A percentile compares a stretch with the other conserved stretches of the same genome.
Evolutionary conservation across 2,797 vertebrate species (phyloP).

Genomic region (Sebastes matsubarae): DNA sequence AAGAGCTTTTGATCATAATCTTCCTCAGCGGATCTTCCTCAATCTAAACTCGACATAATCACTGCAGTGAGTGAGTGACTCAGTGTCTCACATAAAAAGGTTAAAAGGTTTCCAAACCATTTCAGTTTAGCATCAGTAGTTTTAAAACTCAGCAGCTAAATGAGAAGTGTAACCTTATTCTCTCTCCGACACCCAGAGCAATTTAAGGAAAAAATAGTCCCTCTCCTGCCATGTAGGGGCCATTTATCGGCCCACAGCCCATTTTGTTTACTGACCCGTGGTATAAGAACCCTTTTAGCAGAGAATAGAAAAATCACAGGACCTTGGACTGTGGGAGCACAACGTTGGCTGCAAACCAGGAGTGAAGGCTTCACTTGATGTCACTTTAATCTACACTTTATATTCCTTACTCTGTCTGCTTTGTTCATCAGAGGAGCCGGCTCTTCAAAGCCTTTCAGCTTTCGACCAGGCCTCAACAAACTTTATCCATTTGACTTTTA

Average conservation of each 20-base stretch:
- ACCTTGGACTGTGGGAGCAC: slow-evolving; percentile 31
- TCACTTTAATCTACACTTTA: slow-evolving; percentile 50
- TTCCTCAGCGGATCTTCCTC: too few relatives aligned
- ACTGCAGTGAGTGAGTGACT: background rate
- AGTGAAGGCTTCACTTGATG: slow-evolving; percentile 42
- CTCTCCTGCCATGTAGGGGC: slow-evolving; percentile 20
- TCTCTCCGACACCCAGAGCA: slow-evolving; percentile 19
- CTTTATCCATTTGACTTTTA: slow-evolving; percentile 48
- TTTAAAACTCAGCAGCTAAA: slow-evolving; percentile 44
- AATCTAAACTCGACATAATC: too few relatives aligned
- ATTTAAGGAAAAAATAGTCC: slow-evolving; percentile 35
- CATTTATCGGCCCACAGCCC: slow-evolving; percentile 38
- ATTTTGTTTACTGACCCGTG: slow-evolving; percentile 63
- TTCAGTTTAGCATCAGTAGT: slow-evolving; percentile 30
- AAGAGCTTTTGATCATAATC: background rate
- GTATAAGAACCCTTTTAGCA: slow-evolving; percentile 52
- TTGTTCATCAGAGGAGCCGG: slow-evolving; percentile 34
- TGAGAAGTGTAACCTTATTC: slow-evolving; percentile 38
- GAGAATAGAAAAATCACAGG: slow-evolving; percentile 37
- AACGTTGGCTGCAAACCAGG: slow-evolving; percentile 25
- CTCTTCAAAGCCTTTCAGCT: slow-evolving; percentile 32
- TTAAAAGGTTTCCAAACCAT: slow-evolving; percentile 23
- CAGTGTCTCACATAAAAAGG: background rate
- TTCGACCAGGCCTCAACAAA: slow-evolving; percentile 10
- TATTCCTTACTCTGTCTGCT: slow-evolving; percentile 31